phyloP scores from a whole-genome alignment of 2,113 vertebrate species.

The Vulpes vulpes region DNA sequence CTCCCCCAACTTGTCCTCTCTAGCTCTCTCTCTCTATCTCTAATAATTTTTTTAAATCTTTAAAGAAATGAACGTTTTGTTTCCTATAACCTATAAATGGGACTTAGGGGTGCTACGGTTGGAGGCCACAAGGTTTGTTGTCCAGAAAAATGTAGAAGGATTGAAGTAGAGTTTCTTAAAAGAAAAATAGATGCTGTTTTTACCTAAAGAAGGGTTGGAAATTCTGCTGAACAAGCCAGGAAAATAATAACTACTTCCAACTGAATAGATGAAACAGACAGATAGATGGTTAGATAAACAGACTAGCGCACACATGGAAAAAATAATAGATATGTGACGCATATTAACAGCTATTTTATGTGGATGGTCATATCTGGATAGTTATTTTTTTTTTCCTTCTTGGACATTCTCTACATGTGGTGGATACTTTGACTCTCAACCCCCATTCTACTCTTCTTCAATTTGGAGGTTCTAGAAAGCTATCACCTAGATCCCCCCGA shows the following conservation, averaged over 20 bases:
- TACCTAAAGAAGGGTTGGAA: neutral
- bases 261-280: neutral
- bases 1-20: too few relatives aligned
- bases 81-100: neutral
- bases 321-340: neutral
- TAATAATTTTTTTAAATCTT: too few relatives aligned
- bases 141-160: neutral
- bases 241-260: neutral
- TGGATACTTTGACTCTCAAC: neutral
- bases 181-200: neutral
- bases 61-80: neutral
- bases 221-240: neutral
- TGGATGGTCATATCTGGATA: neutral
- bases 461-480: neutral
- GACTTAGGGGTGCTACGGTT: neutral
- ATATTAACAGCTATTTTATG: neutral
- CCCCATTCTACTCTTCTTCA: neutral
- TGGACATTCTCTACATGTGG: neutral
- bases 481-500: neutral
- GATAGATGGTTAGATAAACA: neutral
- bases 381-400: neutral
- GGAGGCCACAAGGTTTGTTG: neutral
- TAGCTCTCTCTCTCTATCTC: too few relatives aligned
- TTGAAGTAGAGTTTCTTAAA: neutral
- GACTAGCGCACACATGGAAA: neutral